Conservation (phyloP, 2,113 vertebrate genomes). For the Thamnophis sirtalis region DNA sequence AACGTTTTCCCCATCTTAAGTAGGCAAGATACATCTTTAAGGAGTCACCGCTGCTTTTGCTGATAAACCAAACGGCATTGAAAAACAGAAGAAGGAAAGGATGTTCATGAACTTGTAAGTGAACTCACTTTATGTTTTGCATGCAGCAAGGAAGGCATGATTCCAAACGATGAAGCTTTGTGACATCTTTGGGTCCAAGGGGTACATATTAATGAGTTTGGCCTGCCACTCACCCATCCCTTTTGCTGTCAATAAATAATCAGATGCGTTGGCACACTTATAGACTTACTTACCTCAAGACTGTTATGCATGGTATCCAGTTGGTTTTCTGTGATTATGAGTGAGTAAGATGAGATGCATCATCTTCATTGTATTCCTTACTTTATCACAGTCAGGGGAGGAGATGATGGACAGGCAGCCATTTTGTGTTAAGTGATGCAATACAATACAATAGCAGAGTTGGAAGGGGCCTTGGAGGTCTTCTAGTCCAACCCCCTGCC, state of each 20-base stretch:
- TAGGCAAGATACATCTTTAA: not conserved
- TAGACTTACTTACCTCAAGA: constrained; percentile 22
- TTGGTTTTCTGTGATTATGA: constrained; percentile 41
- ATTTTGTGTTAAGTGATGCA: not conserved
- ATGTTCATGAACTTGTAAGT: not conserved
- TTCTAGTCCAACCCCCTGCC: too few relatives aligned
- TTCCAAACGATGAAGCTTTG: constrained; percentile 46
- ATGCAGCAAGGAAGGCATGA: constrained; percentile 49
- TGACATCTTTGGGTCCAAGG: constrained; percentile 42
- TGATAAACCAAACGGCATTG: not conserved
- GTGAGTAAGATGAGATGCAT: constrained; percentile 22
- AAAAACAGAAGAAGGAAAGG: not conserved
- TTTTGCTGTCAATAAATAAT: constrained; percentile 48
- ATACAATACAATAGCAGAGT: too few relatives aligned
- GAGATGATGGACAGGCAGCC: constrained; percentile 29
- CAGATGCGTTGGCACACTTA: constrained; percentile 49
- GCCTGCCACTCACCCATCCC: constrained; percentile 38
- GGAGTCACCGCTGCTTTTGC: not conserved
- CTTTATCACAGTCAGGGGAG: constrained; percentile 35
- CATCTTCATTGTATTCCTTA: constrained; percentile 18
- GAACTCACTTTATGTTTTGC: constrained; percentile 25
- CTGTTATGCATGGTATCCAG: constrained; percentile 38
- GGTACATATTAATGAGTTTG: constrained; percentile 48
- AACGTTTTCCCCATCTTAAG: not conserved
- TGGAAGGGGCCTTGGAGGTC: too few relatives aligned